A percentile compares a stretch with the other conserved stretches of the same genome.
Conservation (phyloP, 2,113 vertebrate genomes). For the Bothrops jararaca region DNA sequence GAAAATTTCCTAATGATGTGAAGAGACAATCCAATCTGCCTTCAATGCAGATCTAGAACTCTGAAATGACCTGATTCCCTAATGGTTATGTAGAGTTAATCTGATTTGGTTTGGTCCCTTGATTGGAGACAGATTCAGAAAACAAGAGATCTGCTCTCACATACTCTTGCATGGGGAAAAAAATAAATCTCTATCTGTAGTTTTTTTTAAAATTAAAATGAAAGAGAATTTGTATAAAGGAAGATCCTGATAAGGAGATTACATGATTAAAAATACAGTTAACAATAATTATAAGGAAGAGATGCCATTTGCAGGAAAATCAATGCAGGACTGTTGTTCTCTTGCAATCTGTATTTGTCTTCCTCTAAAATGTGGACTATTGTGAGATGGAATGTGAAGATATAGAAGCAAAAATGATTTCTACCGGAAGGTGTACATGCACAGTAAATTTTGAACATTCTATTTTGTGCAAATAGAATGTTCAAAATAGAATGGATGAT, state of each 20-base stretch:
- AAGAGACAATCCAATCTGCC: not conserved
- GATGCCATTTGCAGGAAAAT: not conserved
- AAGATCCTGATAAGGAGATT: not conserved
- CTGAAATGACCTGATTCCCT: not conserved
- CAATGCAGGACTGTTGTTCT: not conserved
- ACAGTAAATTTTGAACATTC: not conserved
- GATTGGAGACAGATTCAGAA: not conserved
- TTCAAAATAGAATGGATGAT: not conserved
- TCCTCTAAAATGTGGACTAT: not conserved
- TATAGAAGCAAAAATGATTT: not conserved
- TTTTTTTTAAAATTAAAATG: not conserved
- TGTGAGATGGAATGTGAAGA: not conserved
- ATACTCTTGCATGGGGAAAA: not conserved
- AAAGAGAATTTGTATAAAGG: not conserved
- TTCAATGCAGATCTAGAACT: not conserved
- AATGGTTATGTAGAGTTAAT: not conserved
- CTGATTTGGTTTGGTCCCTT: not conserved
- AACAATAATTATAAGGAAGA: not conserved
- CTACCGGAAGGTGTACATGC: not conserved
- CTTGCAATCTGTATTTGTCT: not conserved
- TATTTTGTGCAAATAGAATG: not conserved
- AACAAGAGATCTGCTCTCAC: not conserved
- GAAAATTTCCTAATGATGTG: not conserved
- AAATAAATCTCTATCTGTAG: not conserved
- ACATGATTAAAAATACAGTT: not conserved